These are phyloP conservation scores for Spodoptera frugiperda DNA, from an alignment of 1,140 invertebrate species.

Conservation along the genomic window DNA sequence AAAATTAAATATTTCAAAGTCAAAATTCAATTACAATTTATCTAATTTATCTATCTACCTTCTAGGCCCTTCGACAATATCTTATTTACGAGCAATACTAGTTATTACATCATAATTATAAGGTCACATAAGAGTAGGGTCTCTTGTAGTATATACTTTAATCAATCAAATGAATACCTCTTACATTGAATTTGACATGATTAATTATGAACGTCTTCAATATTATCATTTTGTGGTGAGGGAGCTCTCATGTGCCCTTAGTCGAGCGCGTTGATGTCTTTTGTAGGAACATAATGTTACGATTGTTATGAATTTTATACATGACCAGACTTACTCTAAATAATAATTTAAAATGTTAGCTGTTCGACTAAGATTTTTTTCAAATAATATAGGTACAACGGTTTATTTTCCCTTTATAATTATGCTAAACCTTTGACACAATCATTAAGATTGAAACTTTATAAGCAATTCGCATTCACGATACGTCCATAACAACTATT, in stretches of 20 bases:
- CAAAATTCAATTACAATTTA: too few relatives aligned
- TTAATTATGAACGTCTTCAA: constrained; percentile 7
- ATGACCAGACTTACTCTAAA: too few relatives aligned
- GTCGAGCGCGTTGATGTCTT: constrained; percentile 36
- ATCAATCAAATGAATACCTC: constrained; percentile 30
- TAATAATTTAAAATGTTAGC: too few relatives aligned
- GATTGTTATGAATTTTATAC: too few relatives aligned
- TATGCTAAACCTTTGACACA: too few relatives aligned
- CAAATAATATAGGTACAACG: background rate
- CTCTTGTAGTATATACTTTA: background rate
- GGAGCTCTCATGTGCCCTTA: too few relatives aligned
- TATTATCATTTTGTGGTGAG: background rate
- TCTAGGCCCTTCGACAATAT: background rate
- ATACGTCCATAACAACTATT: too few relatives aligned
- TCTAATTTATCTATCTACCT: too few relatives aligned
- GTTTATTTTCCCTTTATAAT: background rate
- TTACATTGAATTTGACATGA: constrained; percentile 17
- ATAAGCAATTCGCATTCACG: too few relatives aligned
- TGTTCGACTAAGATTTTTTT: too few relatives aligned
- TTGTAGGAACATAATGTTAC: background rate
- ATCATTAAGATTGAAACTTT: too few relatives aligned
- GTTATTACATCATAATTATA: background rate
- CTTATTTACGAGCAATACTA: background rate
- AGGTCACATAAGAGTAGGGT: background rate
- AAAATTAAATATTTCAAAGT: too few relatives aligned